Evolutionary conservation across 2,113 vertebrate species (phyloP).

Genomic region (Syrrhaptes paradoxus): DNA sequence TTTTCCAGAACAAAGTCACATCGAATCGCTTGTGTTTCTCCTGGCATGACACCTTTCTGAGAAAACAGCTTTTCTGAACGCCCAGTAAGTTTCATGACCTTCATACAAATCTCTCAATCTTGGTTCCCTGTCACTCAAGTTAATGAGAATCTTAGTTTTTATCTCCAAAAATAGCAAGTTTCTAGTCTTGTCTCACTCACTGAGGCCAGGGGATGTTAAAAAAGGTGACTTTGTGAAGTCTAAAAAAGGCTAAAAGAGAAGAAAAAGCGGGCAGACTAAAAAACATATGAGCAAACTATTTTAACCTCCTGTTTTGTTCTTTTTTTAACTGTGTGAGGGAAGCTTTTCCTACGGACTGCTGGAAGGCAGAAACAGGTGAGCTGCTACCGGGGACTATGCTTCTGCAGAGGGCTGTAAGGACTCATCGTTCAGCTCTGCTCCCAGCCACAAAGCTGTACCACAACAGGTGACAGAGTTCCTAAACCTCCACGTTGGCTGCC

Average conservation of each 20-base stretch:
- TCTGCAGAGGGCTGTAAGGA: neutral
- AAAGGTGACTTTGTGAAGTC: neutral
- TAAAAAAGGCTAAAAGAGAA: neutral
- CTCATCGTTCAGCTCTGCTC: rapidly evolving
- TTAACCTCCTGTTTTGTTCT: neutral
- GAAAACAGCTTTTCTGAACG: neutral
- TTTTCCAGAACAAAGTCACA: conserved; percentile 10
- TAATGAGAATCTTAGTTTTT: neutral
- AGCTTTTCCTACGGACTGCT: neutral
- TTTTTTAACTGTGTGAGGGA: neutral
- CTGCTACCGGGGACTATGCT: neutral
- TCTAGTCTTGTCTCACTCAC: neutral
- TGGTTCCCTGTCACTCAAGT: neutral
- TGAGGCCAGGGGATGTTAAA: neutral
- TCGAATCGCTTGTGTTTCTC: neutral
- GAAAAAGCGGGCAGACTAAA: neutral
- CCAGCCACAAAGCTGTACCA: neutral
- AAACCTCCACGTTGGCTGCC: rapidly evolving
- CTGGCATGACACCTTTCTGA: conserved; percentile 13
- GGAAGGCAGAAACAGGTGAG: neutral
- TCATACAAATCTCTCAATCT: conserved; percentile 10
- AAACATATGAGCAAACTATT: neutral
- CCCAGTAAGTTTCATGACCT: conserved; percentile 20
- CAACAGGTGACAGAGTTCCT: neutral
- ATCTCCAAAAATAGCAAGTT: conserved; percentile 18